Conservation (phyloP, 2,797 vertebrate genomes). For the Tokudaia muenninki region DNA sequence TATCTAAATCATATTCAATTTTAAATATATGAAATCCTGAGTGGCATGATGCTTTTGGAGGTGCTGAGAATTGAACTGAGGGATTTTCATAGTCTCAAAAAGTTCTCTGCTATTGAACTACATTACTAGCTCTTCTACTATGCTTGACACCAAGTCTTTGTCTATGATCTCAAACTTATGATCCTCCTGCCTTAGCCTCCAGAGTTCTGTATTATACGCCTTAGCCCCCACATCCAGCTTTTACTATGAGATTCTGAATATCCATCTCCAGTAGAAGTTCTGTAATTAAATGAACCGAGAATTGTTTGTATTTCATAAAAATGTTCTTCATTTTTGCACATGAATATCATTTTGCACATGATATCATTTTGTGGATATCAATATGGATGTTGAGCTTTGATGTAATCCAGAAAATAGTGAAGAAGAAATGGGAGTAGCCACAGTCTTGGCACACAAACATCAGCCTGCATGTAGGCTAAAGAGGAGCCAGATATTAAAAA, state of each 20-base stretch:
- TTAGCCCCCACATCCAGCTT: not conserved
- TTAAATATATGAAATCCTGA: not conserved
- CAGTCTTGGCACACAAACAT: not conserved
- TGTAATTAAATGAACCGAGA: not conserved
- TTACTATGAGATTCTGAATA: not conserved
- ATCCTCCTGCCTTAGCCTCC: not conserved
- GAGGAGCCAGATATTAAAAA: not conserved
- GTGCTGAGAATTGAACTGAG: not conserved
- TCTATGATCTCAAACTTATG: not conserved
- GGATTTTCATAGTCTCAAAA: not conserved
- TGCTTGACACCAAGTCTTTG: not conserved
- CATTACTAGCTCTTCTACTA: not conserved
- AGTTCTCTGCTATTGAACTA: not conserved
- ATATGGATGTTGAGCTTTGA: not conserved
- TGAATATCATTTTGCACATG: not conserved
- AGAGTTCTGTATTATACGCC: not conserved
- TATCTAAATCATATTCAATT: not conserved
- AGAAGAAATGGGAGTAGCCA: not conserved
- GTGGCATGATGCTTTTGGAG: not conserved
- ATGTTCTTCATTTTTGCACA: not conserved
- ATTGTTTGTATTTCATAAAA: not conserved
- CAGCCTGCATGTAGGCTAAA: not conserved
- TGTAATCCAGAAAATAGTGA: not conserved
- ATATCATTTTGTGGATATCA: not conserved
- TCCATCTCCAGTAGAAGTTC: not conserved